Conservation (phyloP, 2,888 invertebrate genomes). For the Eutolmus rufibarbis region DNA sequence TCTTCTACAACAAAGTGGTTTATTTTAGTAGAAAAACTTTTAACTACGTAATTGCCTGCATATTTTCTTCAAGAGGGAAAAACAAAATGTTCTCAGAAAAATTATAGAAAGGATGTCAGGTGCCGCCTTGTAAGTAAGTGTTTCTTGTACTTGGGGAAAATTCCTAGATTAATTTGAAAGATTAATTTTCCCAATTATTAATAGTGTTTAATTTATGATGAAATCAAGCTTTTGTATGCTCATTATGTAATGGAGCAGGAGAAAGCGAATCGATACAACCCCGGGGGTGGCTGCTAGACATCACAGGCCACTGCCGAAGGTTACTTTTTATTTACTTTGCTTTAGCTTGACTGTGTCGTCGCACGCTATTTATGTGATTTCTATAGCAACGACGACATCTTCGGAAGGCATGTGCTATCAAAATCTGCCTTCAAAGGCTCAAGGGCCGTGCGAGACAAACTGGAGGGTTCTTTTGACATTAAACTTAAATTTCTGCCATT, state of each 20-base stretch:
- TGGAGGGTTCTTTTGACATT: conserved; percentile 8
- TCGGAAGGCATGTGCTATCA: neutral
- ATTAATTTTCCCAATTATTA: neutral
- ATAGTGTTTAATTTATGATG: neutral
- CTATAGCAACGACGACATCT: neutral
- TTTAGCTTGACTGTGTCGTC: neutral
- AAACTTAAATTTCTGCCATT: conserved; percentile 11
- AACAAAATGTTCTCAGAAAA: neutral
- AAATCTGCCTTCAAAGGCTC: neutral
- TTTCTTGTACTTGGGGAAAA: neutral
- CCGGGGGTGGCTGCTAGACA: neutral
- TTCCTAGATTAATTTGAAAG: neutral
- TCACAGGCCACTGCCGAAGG: conserved; percentile 12
- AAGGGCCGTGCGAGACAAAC: conserved; percentile 14
- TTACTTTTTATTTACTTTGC: conserved; percentile 2
- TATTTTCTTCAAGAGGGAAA: neutral
- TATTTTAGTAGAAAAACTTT: neutral
- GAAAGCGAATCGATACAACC: neutral
- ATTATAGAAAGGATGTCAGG: neutral
- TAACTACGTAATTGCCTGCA: neutral
- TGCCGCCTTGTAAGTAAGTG: neutral
- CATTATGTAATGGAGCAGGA: neutral
- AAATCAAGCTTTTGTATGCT: neutral
- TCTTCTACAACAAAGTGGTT: neutral
- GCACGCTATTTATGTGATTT: neutral